phyloP scores from a whole-genome alignment of 2,113 vertebrate genomes.

The Strigops habroptila region DNA sequence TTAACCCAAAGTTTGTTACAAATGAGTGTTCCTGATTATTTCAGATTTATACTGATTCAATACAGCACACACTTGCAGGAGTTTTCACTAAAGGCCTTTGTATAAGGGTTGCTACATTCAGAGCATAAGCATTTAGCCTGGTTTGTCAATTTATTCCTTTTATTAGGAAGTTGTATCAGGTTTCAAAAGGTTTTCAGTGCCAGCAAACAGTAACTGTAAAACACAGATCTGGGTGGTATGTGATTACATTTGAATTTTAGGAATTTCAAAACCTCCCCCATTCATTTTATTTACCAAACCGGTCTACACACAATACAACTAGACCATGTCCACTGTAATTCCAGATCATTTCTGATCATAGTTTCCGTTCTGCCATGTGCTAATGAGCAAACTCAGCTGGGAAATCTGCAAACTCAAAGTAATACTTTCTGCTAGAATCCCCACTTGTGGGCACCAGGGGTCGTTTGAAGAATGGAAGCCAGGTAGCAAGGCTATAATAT shows the following conservation, averaged over 20 bases:
- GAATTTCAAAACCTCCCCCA: background rate
- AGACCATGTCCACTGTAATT: background rate
- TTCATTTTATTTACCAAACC: background rate
- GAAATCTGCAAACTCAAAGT: background rate
- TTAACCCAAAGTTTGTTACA: background rate
- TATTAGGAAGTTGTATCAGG: background rate
- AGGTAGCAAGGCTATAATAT: background rate
- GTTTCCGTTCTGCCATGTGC: background rate
- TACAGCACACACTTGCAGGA: background rate
- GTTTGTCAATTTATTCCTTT: background rate
- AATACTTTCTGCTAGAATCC: background rate
- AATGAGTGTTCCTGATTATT: conserved; percentile 39
- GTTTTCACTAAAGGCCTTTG: conserved; percentile 35
- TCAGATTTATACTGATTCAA: background rate
- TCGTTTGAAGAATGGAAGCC: background rate
- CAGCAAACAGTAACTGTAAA: background rate
- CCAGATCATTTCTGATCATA: background rate
- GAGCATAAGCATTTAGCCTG: background rate
- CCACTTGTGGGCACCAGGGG: background rate
- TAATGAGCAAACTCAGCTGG: background rate
- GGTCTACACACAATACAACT: background rate
- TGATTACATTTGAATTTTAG: background rate
- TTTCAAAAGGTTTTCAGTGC: background rate
- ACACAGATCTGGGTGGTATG: background rate
- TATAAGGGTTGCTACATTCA: background rate